Conservation (phyloP, 23 tunicate genomes). For the Oikopleura dioica region DNA sequence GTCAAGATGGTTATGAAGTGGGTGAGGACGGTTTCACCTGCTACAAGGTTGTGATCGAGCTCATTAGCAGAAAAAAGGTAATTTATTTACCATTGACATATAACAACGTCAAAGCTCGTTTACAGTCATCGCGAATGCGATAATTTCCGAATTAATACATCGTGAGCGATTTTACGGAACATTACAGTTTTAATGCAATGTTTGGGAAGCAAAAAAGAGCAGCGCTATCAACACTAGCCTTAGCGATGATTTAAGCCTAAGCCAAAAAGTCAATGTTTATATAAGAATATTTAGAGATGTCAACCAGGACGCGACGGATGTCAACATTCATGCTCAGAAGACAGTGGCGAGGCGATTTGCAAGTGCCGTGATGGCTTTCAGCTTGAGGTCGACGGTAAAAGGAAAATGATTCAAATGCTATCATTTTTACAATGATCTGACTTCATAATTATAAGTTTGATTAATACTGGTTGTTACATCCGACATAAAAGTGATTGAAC, state of each 20-base stretch:
- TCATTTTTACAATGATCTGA: neutral
- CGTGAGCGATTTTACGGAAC: no score
- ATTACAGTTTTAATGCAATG: no score
- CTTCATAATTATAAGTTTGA: neutral
- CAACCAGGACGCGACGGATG: slow-evolving; percentile 39
- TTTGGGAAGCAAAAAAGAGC: no score
- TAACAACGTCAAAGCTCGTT: no score
- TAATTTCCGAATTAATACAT: no score
- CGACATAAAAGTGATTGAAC: no score
- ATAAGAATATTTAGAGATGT: slow-evolving; percentile 13
- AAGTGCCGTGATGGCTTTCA: slow-evolving; percentile 48
- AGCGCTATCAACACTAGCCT: no score
- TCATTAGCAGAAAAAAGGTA: neutral
- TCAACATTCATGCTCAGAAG: slow-evolving; percentile 52
- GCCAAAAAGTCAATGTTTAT: no score
- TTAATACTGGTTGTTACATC: neutral
- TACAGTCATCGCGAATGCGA: slow-evolving; percentile 49
- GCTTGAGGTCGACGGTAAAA: slow-evolving; percentile 57
- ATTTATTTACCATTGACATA: neutral
- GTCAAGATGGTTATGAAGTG: slow-evolving; percentile 57
- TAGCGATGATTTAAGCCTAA: no score
- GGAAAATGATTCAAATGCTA: neutral
- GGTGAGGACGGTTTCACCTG: slow-evolving; percentile 49
- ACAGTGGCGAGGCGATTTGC: slow-evolving; percentile 26
- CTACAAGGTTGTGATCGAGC: slow-evolving; percentile 18